Evolutionary conservation across 2,888 invertebrate species (phyloP).

Genomic region (Cephus sareptanus): DNA sequence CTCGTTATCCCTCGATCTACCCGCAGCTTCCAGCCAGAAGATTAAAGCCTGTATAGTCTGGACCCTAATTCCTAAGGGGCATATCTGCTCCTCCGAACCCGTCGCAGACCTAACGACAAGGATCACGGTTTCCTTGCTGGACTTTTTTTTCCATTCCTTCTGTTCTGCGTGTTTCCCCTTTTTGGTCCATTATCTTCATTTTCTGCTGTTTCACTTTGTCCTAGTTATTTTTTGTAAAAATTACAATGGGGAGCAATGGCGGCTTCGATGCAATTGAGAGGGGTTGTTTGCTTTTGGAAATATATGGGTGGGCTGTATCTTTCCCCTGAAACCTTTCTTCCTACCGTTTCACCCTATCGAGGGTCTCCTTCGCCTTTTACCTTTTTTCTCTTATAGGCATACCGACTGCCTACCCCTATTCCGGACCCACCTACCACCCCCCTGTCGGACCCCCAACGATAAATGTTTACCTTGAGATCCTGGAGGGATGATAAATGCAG

Average conservation of each 20-base stretch:
- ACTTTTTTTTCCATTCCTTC: constrained; percentile 1
- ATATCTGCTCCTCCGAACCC: too few species aligned
- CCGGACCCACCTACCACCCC: neutral
- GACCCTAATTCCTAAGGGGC: too few species aligned
- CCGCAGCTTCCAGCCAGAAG: too few species aligned
- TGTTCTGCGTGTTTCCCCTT: constrained; percentile 1
- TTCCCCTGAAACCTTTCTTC: neutral
- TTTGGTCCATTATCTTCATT: neutral
- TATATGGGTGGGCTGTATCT: constrained; percentile 9
- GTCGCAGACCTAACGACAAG: too few species aligned
- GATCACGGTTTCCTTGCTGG: too few species aligned
- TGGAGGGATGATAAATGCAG: constrained; percentile 31
- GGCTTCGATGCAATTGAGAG: constrained; percentile 16
- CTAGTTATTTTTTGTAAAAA: constrained; percentile 20
- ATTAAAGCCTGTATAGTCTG: too few species aligned
- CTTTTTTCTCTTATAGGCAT: too few species aligned
- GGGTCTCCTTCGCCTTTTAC: too few species aligned
- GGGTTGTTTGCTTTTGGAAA: constrained; percentile 29
- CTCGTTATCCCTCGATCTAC: too few species aligned
- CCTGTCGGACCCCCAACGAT: constrained; percentile 18
- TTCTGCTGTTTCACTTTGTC: neutral
- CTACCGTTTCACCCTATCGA: too few species aligned
- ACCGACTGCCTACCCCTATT: too few species aligned
- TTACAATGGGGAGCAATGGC: constrained; percentile 32
- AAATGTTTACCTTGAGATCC: constrained; percentile 33